Evolutionary conservation across 2,113 vertebrate genomes (phyloP).

Genomic region (Paedocypris sp.): DNA sequence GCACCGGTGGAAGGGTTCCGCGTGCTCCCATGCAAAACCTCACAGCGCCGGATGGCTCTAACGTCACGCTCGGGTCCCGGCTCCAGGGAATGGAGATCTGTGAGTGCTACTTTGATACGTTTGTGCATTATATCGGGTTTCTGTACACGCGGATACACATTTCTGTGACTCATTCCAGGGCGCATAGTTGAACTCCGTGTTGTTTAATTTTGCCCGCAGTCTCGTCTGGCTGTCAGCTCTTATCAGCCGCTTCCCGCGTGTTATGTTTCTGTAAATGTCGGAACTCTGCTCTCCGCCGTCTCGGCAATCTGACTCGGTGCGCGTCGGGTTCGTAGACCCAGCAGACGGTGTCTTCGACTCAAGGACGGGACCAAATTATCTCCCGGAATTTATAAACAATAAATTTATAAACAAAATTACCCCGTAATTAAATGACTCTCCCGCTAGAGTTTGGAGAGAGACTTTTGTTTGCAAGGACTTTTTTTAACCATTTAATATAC

Average conservation of each 20-base stretch:
- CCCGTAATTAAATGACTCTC: too few relatives aligned
- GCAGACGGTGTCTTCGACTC: neutral
- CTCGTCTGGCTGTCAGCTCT: slow-evolving; percentile 10
- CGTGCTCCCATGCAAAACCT: slow-evolving; percentile 44
- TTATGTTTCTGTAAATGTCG: neutral
- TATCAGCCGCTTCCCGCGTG: neutral
- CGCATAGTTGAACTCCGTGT: neutral
- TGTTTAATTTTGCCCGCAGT: slow-evolving; percentile 5
- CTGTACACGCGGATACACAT: neutral
- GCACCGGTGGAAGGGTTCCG: slow-evolving; percentile 27
- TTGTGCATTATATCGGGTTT: neutral
- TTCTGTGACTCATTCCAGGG: neutral
- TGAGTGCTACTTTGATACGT: slow-evolving; percentile 24
- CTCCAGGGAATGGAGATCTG: slow-evolving; percentile 46
- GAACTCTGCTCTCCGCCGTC: neutral
- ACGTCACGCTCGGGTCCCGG: slow-evolving; percentile 49
- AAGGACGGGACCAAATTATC: neutral
- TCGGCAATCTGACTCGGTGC: neutral
- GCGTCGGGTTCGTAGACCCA: neutral
- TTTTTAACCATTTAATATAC: too few relatives aligned
- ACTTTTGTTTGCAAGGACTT: neutral
- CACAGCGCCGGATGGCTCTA: slow-evolving; percentile 44
- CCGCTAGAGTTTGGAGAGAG: too few relatives aligned
- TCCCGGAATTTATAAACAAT: slow-evolving; percentile 2
- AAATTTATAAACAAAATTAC: too few relatives aligned